A percentile compares a stretch with the other conserved stretches of the same genome.
phyloP scores from a whole-genome alignment of 2,888 invertebrate species.

The Morpho helenor region DNA sequence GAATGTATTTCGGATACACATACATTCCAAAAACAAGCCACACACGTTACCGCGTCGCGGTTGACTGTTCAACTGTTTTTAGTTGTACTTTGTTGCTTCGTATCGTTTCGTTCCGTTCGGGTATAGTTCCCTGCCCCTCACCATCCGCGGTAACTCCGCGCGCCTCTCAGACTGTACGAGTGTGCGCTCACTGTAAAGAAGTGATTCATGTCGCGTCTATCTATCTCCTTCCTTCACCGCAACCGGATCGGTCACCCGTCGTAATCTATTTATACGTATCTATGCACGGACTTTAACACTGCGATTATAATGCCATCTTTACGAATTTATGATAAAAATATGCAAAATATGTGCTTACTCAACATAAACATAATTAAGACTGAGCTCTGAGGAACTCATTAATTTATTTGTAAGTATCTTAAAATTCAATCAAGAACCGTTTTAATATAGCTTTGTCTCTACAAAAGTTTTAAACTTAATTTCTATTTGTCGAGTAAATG shows the following conservation, averaged over 20 bases:
- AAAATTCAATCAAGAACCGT: background rate
- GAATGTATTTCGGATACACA: slow-evolving; percentile 40
- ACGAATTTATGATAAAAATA: slow-evolving; percentile 26
- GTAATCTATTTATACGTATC: slow-evolving; percentile 77
- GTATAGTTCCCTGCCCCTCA: slow-evolving; percentile 44
- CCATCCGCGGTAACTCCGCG: slow-evolving; percentile 56
- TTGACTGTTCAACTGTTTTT: slow-evolving; percentile 71
- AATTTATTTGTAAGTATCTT: background rate
- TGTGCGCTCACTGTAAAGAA: slow-evolving; percentile 64
- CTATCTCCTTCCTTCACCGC: slow-evolving; percentile 78
- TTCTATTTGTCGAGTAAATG: slow-evolving; percentile 15
- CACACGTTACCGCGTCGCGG: slow-evolving; percentile 62
- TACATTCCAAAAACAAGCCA: slow-evolving; percentile 44
- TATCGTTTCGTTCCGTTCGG: slow-evolving; percentile 63
- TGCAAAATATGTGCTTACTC: slow-evolving; percentile 16
- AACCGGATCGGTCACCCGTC: slow-evolving; percentile 77
- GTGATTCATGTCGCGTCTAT: slow-evolving; percentile 79
- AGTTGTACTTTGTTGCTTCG: slow-evolving; percentile 68
- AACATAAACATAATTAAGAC: background rate
- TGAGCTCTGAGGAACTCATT: background rate
- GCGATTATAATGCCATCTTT: slow-evolving; percentile 42
- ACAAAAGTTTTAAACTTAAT: no score
- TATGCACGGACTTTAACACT: slow-evolving; percentile 71
- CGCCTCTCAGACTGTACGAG: slow-evolving; percentile 31
- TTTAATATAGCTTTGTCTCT: no score